Conservation (phyloP, 2,888 invertebrate genomes). For the Hyppa rectilinea region DNA sequence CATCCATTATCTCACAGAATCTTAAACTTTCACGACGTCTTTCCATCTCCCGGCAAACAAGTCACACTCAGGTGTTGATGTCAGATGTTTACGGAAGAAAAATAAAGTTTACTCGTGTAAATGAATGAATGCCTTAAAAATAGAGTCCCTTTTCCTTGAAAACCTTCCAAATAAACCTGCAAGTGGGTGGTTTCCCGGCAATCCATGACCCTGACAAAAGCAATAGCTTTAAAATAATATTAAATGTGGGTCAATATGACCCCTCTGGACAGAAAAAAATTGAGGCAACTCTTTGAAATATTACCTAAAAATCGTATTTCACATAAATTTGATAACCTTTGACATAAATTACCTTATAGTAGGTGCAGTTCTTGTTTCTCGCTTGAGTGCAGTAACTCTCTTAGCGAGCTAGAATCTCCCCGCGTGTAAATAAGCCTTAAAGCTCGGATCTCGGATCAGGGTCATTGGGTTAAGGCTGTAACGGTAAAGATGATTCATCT, state of each 20-base stretch:
- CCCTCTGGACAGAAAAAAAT: neutral
- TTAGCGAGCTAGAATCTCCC: neutral
- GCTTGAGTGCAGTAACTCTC: too few species aligned
- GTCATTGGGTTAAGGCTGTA: constrained; percentile 68
- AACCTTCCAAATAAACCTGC: neutral
- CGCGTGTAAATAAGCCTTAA: constrained; percentile 26
- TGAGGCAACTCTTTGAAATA: neutral
- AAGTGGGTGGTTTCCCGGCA: too few species aligned
- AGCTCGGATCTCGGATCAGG: constrained; percentile 48
- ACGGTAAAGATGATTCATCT: constrained; percentile 48
- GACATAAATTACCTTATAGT: neutral
- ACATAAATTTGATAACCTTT: too few species aligned
- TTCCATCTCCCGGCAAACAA: too few species aligned
- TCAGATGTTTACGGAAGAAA: too few species aligned
- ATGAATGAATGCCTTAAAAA: neutral
- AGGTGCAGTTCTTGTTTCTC: neutral
- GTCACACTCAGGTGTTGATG: too few species aligned
- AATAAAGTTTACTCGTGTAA: neutral
- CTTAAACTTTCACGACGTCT: too few species aligned
- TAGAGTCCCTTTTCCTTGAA: neutral
- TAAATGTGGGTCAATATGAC: neutral
- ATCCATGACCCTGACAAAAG: neutral
- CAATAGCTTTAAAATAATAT: neutral
- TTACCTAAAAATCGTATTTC: neutral
- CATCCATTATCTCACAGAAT: too few species aligned